Base-by-base conservation (phyloP, 2,888 invertebrate species). In the Diarsia brunnea region DNA sequence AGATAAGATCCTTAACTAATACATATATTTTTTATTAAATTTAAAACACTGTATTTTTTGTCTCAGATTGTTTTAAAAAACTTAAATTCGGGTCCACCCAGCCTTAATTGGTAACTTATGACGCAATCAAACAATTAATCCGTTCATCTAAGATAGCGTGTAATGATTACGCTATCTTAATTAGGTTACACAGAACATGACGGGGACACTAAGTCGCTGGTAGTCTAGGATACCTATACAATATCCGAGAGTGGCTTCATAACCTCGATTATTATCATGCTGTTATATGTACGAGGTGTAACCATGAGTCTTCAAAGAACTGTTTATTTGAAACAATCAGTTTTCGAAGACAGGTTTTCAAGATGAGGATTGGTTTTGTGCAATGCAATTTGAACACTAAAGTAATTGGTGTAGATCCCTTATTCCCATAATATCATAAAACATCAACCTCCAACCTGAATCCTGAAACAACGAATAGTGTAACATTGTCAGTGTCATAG, bases 91-190 rank as follows among this genome's bases (percentile, higher is more conserved):
- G n/a, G n/a, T n/a, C n/a, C n/a, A n/a, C n/a, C n/a, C n/a, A n/a
- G n/a, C n/a, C n/a, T n/a, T n/a, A 73, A 79, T 83, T 81, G 73
- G 49, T 79, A 69, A 79, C 65, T 83, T 83, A 81, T 79, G 72
- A 73, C 66, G 80, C 73, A 73, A 79, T 84, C 73, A 69, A 65
- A 84, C 84, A 73, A 84, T 79, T 84, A 81, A 81, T 81, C 80
- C 43, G 55, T 45, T 47, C 68, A 72, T 83, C 73, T 73, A 27
- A 68, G 81, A 79, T 79, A 79, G 51, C 58, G 16, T 64, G 68
- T 49, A 79, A 81, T 55, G 71, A 67, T 67, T 60, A 72, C 72
- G 55, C 53, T 81, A 68, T 64, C 84, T 79, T 73, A 83, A 80
- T 80, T 83, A 78, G 71, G 71, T 83, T 27, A 58, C 47, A 67